phyloP scores from a whole-genome alignment of 1,140 invertebrate genomes.

The Eupristina koningsbergeri region DNA sequence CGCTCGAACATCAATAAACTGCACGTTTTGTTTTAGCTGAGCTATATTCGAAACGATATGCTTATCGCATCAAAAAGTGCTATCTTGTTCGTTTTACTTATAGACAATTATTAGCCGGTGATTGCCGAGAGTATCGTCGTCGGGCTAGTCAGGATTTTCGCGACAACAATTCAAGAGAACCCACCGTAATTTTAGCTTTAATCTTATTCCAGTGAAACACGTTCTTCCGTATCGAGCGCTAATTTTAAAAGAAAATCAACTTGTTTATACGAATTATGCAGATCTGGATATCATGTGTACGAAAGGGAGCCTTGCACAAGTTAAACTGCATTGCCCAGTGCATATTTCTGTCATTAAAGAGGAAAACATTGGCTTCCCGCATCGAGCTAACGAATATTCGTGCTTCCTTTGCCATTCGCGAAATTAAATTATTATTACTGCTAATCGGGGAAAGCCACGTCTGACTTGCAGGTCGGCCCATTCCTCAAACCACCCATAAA shows the following conservation, averaged over 20 bases:
- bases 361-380: not conserved
- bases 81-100: not conserved
- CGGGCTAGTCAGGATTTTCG: not conserved
- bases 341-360: slow-evolving; percentile 1
- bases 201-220: not conserved
- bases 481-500: not conserved
- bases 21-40: not conserved
- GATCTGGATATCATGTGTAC: not conserved
- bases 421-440: not conserved
- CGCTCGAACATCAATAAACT: slow-evolving; percentile 11
- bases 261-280: not conserved
- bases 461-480: not conserved
- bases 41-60: not conserved
- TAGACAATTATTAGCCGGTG: not conserved
- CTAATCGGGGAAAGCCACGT: not conserved
- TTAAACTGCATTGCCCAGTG: not conserved
- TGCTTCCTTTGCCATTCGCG: not conserved
- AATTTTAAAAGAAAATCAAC: not conserved
- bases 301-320: not conserved
- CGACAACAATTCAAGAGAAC: not conserved
- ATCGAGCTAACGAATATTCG: not conserved
- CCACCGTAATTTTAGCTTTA: not conserved
- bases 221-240: not conserved
- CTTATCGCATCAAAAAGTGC: not conserved
- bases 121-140: not conserved